Conservation (phyloP, 1,140 invertebrate species). For the Leptinotarsa undecemlineata region DNA sequence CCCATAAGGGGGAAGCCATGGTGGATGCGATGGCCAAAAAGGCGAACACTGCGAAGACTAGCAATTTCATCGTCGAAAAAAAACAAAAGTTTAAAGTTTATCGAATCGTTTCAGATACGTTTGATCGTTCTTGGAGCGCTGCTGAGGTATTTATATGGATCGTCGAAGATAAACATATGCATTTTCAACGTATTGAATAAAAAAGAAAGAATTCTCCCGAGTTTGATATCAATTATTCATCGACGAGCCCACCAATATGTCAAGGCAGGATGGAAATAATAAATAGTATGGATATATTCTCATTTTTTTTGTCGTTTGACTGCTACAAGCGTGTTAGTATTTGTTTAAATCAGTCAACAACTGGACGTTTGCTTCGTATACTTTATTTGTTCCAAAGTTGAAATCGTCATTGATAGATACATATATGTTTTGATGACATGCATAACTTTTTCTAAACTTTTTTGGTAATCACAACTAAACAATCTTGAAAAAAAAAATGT, state of each 20-base stretch:
- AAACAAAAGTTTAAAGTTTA: background rate
- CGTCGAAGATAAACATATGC: background rate
- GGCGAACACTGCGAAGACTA: slow-evolving; percentile 35
- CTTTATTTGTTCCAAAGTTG: no score
- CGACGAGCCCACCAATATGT: background rate
- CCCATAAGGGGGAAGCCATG: slow-evolving; percentile 24
- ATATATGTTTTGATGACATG: no score
- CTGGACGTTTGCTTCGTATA: no score
- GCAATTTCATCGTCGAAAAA: slow-evolving; percentile 30
- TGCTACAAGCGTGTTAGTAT: no score
- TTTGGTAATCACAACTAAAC: no score
- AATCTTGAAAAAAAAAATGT: no score
- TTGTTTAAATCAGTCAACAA: no score
- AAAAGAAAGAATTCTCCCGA: background rate
- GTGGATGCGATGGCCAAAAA: slow-evolving; percentile 33
- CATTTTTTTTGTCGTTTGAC: no score
- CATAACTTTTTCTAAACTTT: no score
- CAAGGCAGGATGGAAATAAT: background rate
- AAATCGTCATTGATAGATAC: no score
- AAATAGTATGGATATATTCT: background rate
- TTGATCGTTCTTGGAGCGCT: background rate
- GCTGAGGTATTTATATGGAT: background rate
- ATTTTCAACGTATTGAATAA: background rate
- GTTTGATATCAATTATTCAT: background rate
- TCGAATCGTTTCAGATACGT: background rate